These are phyloP conservation scores for Crocodylus rhombifer DNA, from an alignment of 2,797 vertebrate species.

Conservation along the genomic window DNA sequence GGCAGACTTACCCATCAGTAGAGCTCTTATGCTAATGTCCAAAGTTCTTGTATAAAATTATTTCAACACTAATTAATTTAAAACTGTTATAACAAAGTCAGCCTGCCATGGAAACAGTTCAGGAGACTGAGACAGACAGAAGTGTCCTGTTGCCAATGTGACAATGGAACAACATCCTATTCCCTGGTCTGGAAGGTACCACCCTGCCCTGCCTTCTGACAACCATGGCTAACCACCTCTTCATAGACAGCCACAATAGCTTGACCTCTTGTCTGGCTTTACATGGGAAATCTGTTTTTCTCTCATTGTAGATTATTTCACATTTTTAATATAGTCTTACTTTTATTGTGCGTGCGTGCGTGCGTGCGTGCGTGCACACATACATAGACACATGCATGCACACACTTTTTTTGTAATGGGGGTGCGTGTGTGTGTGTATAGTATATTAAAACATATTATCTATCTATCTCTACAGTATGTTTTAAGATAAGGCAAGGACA, in stretches of 20 bases:
- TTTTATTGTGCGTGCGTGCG: no score
- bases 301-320: background rate
- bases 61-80: background rate
- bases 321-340: background rate
- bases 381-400: no score
- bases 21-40: background rate
- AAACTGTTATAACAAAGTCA: background rate
- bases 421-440: no score
- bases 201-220: no score
- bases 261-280: no score
- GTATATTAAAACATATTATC: no score
- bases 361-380: no score
- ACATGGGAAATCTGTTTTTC: background rate
- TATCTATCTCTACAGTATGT: background rate
- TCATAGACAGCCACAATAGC: no score
- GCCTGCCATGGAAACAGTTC: background rate
- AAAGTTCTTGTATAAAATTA: conserved; percentile 2
- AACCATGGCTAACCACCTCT: no score
- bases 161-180: background rate
- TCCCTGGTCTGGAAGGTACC: background rate
- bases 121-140: background rate
- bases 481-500: background rate
- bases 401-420: no score
- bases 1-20: conserved; percentile 36
- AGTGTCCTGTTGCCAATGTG: background rate